phyloP scores from a whole-genome alignment of 1,140 invertebrate genomes.

The Zophobas atratus region DNA sequence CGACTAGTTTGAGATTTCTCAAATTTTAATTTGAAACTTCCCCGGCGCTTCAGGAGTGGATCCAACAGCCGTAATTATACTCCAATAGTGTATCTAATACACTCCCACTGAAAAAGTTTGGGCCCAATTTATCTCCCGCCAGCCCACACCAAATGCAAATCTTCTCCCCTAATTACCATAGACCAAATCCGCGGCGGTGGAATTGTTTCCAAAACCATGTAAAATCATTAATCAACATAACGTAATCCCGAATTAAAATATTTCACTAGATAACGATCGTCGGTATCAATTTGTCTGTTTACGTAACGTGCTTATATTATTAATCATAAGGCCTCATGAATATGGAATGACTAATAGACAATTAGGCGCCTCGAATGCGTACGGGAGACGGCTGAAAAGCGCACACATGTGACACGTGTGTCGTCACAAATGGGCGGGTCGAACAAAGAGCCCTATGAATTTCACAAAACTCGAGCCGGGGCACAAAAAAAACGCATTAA shows the following conservation, averaged over 20 bases:
- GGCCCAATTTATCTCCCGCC: no score
- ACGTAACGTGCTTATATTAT: not conserved
- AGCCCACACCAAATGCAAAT: not conserved
- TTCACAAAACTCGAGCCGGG: slow-evolving; percentile 9
- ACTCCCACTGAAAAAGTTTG: no score
- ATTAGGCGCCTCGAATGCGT: slow-evolving; percentile 46
- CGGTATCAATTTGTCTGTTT: slow-evolving; percentile 42
- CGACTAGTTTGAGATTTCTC: no score
- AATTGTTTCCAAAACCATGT: not conserved
- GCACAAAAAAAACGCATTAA: slow-evolving; percentile 18
- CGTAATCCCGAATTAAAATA: slow-evolving; percentile 34
- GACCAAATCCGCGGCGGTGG: not conserved
- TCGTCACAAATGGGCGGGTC: slow-evolving; percentile 27
- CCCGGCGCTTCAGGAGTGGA: no score
- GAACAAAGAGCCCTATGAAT: slow-evolving; percentile 36
- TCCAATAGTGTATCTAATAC: no score
- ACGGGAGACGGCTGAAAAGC: slow-evolving; percentile 7
- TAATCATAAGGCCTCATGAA: slow-evolving; percentile 49
- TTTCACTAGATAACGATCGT: slow-evolving; percentile 2
- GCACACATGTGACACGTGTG: slow-evolving; percentile 53
- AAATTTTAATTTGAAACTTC: no score
- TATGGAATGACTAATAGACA: slow-evolving; percentile 51
- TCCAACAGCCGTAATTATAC: no score
- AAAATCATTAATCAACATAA: slow-evolving; percentile 1
- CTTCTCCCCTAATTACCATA: not conserved